Evolutionary conservation across 1,140 invertebrate genomes (phyloP).

Genomic region (Caenorhabditis latens): DNA sequence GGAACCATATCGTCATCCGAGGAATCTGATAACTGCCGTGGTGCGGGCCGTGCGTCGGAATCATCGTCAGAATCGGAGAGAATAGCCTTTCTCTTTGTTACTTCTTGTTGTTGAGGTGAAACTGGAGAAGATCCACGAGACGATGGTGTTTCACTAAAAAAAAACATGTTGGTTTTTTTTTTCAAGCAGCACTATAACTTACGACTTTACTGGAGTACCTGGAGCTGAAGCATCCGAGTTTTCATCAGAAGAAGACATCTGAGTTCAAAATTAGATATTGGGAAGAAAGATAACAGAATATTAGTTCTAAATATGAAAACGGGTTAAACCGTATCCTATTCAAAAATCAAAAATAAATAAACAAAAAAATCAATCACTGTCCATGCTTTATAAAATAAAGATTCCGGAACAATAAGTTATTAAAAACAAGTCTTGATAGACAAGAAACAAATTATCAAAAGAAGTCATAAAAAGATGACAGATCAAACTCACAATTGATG

Average conservation of each 20-base stretch:
- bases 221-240: constrained; percentile 30
- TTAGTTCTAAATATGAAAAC: background rate
- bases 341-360: too few species aligned
- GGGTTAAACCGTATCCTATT: too few species aligned
- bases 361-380: too few species aligned
- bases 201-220: constrained; percentile 14
- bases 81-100: constrained; percentile 8
- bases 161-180: background rate
- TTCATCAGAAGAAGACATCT: constrained; percentile 40
- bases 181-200: background rate
- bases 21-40: background rate
- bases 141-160: background rate
- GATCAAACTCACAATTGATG: background rate
- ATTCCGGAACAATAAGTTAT: too few species aligned
- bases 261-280: background rate
- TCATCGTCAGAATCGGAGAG: constrained; percentile 23
- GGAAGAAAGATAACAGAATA: background rate
- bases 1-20: background rate
- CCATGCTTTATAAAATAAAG: too few species aligned
- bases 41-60: background rate
- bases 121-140: constrained; percentile 21
- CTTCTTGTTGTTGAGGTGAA: background rate
- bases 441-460: background rate
- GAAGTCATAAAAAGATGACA: background rate
- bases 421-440: too few species aligned